Percentiles rank a stretch among this genome's conserved stretches.
Conservation (phyloP, 2,888 invertebrate genomes). For the Ametastegia equiseti region DNA sequence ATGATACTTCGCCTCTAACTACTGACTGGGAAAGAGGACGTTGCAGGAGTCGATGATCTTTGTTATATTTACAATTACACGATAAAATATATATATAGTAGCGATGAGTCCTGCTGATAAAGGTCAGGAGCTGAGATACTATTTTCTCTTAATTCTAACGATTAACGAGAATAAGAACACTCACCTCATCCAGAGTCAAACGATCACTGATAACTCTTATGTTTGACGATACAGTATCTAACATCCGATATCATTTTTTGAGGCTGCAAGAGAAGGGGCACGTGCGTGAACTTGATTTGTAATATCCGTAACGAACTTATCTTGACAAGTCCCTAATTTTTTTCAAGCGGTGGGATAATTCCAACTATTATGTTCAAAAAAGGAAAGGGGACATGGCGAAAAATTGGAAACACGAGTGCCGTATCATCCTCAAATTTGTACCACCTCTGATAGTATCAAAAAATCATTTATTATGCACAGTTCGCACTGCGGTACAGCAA, state of each 20-base stretch:
- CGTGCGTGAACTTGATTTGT: not conserved
- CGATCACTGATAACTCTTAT: conserved; percentile 33
- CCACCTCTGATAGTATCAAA: not conserved
- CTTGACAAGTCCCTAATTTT: not conserved
- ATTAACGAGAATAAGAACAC: not conserved
- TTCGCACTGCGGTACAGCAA: not conserved
- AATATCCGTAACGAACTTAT: not conserved
- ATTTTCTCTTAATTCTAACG: not conserved
- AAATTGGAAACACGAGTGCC: not conserved
- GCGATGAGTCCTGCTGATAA: not conserved
- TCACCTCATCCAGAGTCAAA: conserved; percentile 5
- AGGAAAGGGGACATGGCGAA: not conserved
- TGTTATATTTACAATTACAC: not conserved
- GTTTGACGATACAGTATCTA: conserved; percentile 21
- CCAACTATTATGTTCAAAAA: no score
- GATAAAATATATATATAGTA: no score
- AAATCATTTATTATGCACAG: conserved; percentile 4
- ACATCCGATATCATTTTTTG: conserved; percentile 27
- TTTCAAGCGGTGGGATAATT: no score
- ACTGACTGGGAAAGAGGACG: not conserved
- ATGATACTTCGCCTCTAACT: not conserved
- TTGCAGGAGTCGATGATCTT: not conserved
- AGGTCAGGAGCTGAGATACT: not conserved
- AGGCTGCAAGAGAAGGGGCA: not conserved
- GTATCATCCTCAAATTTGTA: not conserved